phyloP scores from a whole-genome alignment of 2,113 vertebrate species.

The Lampris incognitus region DNA sequence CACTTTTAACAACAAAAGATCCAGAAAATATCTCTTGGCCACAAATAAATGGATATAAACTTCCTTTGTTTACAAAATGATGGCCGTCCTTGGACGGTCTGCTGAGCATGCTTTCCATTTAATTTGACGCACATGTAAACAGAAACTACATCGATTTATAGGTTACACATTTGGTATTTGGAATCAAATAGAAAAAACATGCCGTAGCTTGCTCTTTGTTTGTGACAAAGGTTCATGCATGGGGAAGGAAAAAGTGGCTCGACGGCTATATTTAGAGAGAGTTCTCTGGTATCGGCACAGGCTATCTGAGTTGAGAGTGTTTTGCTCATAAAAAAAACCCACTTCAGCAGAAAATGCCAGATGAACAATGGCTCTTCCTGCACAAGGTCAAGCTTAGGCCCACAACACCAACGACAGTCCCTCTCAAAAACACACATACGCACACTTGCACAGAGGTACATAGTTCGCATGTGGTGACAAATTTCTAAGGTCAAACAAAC shows the following conservation, averaged over 20 bases:
- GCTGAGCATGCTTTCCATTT: background rate
- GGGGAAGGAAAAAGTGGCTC: constrained; percentile 27
- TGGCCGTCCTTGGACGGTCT: background rate
- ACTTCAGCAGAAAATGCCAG: constrained; percentile 76
- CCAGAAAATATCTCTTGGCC: background rate
- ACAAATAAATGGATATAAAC: background rate
- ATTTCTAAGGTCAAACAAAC: constrained; percentile 62
- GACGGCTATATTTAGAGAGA: constrained; percentile 57
- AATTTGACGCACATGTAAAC: background rate
- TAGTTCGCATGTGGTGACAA: constrained; percentile 51
- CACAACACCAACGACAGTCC: background rate
- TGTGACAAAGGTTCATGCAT: constrained; percentile 37
- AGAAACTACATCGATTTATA: too few species aligned
- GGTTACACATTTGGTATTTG: too few species aligned
- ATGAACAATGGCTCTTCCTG: constrained; percentile 76
- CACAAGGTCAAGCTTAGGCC: constrained; percentile 45
- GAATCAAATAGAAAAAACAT: too few species aligned
- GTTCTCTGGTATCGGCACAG: constrained; percentile 36
- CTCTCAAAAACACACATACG: background rate
- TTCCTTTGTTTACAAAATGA: too few species aligned
- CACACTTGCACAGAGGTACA: constrained; percentile 10
- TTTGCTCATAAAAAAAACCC: constrained; percentile 66
- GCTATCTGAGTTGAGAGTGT: constrained; percentile 59
- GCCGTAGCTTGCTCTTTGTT: background rate
- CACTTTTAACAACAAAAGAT: background rate